These are phyloP conservation scores for Tachina fera DNA, from an alignment of 2,888 invertebrate genomes.

Conservation along the genomic window DNA sequence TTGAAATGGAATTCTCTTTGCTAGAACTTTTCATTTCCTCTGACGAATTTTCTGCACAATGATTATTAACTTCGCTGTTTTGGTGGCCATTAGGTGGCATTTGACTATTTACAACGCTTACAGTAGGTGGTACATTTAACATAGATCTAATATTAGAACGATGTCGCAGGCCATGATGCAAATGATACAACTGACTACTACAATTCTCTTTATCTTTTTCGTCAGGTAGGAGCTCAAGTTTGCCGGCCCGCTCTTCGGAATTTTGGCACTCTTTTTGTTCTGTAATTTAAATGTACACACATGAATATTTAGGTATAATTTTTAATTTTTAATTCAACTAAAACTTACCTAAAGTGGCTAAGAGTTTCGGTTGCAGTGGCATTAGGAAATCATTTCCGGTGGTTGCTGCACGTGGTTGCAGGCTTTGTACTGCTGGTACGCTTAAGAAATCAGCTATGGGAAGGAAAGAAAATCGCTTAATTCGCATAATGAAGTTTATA, in stretches of 20 bases:
- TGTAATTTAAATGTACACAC: slow-evolving; percentile 60
- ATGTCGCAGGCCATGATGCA: slow-evolving; percentile 68
- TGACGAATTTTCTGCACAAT: slow-evolving; percentile 28
- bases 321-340: neutral
- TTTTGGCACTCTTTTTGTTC: slow-evolving; percentile 80
- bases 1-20: slow-evolving; percentile 65
- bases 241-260: slow-evolving; percentile 73
- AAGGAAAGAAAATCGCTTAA: neutral
- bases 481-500: too few relatives aligned
- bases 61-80: slow-evolving; percentile 31
- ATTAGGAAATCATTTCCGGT: slow-evolving; percentile 88
- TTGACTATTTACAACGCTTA: slow-evolving; percentile 77
- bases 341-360: slow-evolving; percentile 82
- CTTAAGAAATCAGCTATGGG: slow-evolving; percentile 84
- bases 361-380: slow-evolving; percentile 88
- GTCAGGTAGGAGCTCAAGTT: slow-evolving; percentile 63
- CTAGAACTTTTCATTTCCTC: slow-evolving; percentile 65
- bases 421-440: slow-evolving; percentile 84
- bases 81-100: slow-evolving; percentile 77
- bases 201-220: slow-evolving; percentile 60
- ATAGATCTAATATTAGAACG: slow-evolving; percentile 72
- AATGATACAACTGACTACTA: slow-evolving; percentile 52
- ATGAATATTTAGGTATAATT: neutral
- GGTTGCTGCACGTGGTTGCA: slow-evolving; percentile 88
- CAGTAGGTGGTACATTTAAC: slow-evolving; percentile 78